Conservation (phyloP, 2,113 vertebrate species). For the Peromyscus leucopus region DNA sequence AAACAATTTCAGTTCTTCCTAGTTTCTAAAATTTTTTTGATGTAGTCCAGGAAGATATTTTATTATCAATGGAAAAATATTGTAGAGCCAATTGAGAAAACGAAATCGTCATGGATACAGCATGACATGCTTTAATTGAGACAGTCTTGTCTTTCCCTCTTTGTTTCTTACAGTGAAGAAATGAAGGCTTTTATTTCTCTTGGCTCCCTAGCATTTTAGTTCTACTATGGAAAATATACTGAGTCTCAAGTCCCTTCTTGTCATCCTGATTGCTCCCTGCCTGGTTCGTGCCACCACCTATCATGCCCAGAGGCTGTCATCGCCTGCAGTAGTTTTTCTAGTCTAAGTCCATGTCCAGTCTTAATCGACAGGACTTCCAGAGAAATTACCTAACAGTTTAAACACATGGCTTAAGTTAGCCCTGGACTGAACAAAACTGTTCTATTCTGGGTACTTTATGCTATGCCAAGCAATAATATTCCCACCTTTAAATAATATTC, state of each 20-base stretch:
- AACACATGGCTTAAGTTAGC: neutral
- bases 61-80: slow-evolving; percentile 85
- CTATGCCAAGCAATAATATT: neutral
- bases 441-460: neutral
- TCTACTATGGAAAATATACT: neutral
- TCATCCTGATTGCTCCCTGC: neutral
- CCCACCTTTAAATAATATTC: neutral
- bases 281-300: neutral
- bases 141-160: neutral
- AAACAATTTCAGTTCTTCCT: slow-evolving; percentile 9
- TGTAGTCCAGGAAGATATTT: slow-evolving; percentile 88
- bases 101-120: neutral
- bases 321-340: neutral
- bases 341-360: neutral
- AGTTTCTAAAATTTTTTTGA: slow-evolving; percentile 76
- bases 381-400: neutral
- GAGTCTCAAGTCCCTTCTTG: neutral
- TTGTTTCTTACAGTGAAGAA: neutral
- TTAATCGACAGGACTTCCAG: neutral
- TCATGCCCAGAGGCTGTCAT: neutral
- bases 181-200: neutral
- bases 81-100: slow-evolving; percentile 85
- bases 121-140: neutral
- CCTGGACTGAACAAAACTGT: neutral
- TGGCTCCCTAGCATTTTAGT: neutral